These are phyloP conservation scores for Mirza zaza DNA, from an alignment of 2,113 vertebrate genomes.

Conservation along the genomic window DNA sequence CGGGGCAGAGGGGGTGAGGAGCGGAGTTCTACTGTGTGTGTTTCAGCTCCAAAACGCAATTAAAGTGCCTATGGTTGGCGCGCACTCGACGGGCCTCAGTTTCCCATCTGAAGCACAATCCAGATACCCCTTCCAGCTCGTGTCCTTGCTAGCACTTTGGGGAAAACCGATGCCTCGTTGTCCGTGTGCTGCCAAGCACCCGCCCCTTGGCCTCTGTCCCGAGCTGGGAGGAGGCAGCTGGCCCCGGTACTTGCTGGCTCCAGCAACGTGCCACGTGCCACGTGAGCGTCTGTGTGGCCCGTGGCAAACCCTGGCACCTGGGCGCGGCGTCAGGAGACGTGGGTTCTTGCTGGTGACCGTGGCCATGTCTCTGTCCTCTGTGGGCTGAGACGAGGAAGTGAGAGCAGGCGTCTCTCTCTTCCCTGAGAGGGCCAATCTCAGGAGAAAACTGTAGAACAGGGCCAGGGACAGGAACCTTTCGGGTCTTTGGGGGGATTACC, in stretches of 20 bases:
- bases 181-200: background rate
- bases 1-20: background rate
- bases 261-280: accelerated
- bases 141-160: background rate
- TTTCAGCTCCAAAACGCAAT: background rate
- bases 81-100: background rate
- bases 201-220: background rate
- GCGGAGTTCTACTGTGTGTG: background rate
- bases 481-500: background rate
- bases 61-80: background rate
- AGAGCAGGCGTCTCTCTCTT: background rate
- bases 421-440: background rate
- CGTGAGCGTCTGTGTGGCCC: background rate
- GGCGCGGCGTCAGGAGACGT: background rate
- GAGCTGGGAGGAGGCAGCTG: background rate
- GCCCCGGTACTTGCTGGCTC: background rate
- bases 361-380: background rate
- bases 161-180: background rate
- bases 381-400: background rate
- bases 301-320: background rate
- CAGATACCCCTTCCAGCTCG: background rate
- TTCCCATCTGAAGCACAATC: background rate
- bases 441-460: background rate
- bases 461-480: too few species aligned
- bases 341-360: background rate